Base-by-base conservation (phyloP, 2,113 vertebrate genomes). In the human region DNA sequence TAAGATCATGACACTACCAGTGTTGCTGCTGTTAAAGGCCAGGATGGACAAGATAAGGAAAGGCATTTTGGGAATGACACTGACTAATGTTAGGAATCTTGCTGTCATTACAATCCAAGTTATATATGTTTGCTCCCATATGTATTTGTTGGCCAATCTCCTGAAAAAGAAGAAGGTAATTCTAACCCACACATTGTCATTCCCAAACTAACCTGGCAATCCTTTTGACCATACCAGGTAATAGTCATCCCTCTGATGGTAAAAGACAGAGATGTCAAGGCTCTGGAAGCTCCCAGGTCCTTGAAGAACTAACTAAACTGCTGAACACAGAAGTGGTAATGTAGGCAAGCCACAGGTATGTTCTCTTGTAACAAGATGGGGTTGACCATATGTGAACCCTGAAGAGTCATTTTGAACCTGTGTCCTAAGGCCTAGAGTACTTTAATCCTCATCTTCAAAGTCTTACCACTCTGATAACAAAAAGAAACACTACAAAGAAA, bases 381-480 rank as follows among this genome's bases (percentile, higher is more conserved):
- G 11, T 86, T 14, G 75, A 50, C 35, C 13, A 70, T 81, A 85
- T 27, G 45, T 82, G 80, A 52, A 80, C 83, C 61, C 79, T 55
- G 20, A 87, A 64, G 55, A 40, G 17, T 78, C 23, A 76, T 92
- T 94, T 95, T 90, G 43, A 90, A 96, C 11, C 38, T 76, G 68
- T 94, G 57, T 88, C 73, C 90, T 59, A 89, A 95, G 27, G n/a
- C 35, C 30, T 94, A 81, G 95, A 59, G 86, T 78, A 43, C 6
- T 96, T 94, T 88, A 92, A 93, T 86, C 52, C 66, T 82, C 89
- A 55, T 18, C 27, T 95, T 90, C 50, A 85, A 95, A 94, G 14
- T 88, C n/a, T 92, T 86, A 83, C 20, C 40, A 80, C 48, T 90
- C 61, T 81, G 64, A 70, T 85, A 45, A 94, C 45, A 95, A 90